Evolutionary conservation across 2,797 vertebrate genomes (phyloP), one percentile per base, ranked within the genome.

Genomic region (Mus minutoides): DNA sequence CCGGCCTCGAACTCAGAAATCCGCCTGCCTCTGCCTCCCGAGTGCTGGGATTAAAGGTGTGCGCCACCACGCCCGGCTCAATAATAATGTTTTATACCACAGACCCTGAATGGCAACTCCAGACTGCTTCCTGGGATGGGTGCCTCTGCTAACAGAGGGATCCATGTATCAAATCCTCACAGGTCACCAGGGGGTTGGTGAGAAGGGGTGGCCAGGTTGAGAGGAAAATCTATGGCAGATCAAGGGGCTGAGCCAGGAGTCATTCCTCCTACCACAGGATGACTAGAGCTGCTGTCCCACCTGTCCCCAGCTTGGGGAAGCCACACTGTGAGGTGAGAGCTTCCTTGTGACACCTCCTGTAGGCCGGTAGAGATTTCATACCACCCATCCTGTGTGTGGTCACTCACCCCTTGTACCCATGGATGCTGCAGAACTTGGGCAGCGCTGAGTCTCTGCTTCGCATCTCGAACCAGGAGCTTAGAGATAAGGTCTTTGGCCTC

Each of bases 401-500:
- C 93, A 99, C 99, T 94, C 97, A 99, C 99, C 98, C 99, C 99
- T 98, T 99, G 99, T 95, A 99, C 98, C 99, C 99, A 99, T 0
- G 99, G 98, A 98, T 99, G 99, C 92, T 99, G 98, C 92, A 99
- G 97, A 92, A 99, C 99, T 94, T 99, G 99, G 96, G 98, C 98
- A 13, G 99, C 99, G 10, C 98, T 99, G 85, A 99, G 98, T 84
- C 99, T 98, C 88, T 99, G 98, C 96, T 99, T 99, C 9, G 99
- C 98, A 24, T 99, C 98, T 87, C 98, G 98, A 92, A 99, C 98
- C 80, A 99, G 98, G 71, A 99, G 97, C 97, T 98, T 99, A 62
- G 98, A 98, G 97, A 99, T 99, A 90, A 99, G 98, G 97, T 99
- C 99, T 97, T 99, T 99, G 96, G 99, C 99, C 16, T 98, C 98